Percentiles rank a stretch among this genome's conserved stretches.
Evolutionary conservation across 2,888 invertebrate species (phyloP).

Genomic region (Microchrysa polita): DNA sequence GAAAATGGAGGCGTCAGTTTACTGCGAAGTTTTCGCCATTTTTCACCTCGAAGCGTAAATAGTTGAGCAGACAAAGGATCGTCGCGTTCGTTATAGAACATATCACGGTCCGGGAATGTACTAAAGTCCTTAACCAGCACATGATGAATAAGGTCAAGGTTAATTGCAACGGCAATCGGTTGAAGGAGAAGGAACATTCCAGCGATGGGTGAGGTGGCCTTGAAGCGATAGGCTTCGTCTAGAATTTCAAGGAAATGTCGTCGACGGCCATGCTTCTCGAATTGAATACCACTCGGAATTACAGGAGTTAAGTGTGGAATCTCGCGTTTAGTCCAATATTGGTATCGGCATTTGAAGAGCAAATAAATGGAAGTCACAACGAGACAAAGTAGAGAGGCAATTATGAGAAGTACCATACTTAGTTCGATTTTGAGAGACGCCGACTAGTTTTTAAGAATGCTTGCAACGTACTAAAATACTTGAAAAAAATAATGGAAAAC

Average conservation of each 20-base stretch:
- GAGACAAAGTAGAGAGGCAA: no score
- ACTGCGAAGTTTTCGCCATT: slow-evolving; percentile 60
- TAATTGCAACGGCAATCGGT: slow-evolving; percentile 57
- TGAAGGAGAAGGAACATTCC: slow-evolving; percentile 59
- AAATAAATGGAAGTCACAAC: not conserved
- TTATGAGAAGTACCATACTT: no score
- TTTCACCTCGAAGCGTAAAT: slow-evolving; percentile 61
- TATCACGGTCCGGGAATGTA: slow-evolving; percentile 59
- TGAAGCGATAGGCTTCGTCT: slow-evolving; percentile 2
- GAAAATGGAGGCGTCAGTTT: slow-evolving; percentile 57
- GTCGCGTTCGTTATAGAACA: slow-evolving; percentile 56
- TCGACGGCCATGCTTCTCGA: not conserved
- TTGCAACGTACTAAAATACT: no score
- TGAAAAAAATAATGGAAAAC: no score
- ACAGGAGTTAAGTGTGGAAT: slow-evolving; percentile 49
- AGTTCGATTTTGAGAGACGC: no score
- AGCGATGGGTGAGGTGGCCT: slow-evolving; percentile 54
- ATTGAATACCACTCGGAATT: slow-evolving; percentile 54
- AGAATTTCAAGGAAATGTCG: slow-evolving; percentile 14
- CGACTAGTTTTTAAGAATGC: no score
- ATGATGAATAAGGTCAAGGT: slow-evolving; percentile 58
- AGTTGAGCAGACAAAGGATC: slow-evolving; percentile 64
- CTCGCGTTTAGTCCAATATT: slow-evolving; percentile 49
- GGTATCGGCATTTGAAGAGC: slow-evolving; percentile 43
- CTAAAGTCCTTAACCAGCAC: slow-evolving; percentile 58